phyloP scores from a whole-genome alignment of 2,888 invertebrate genomes.

The Stictocephala bisonia region DNA sequence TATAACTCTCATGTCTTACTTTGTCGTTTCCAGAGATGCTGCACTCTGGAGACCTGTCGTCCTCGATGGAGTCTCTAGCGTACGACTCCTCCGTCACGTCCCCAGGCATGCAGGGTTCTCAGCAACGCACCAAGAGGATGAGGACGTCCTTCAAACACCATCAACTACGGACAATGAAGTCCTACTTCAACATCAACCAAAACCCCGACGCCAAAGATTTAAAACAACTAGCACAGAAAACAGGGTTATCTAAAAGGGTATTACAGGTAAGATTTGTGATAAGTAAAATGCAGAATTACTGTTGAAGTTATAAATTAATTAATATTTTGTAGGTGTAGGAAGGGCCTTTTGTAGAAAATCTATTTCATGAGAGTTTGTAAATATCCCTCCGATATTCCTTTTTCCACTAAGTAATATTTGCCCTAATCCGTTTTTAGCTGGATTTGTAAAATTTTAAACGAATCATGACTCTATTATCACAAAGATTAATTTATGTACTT shows the following conservation, averaged over 20 bases:
- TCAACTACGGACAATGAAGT: slow-evolving; percentile 98
- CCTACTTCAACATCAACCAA: slow-evolving; percentile 98
- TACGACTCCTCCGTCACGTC: slow-evolving; percentile 67
- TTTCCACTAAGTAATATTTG: too few species aligned
- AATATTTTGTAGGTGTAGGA: too few species aligned
- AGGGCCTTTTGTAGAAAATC: too few species aligned
- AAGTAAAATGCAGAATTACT: too few species aligned
- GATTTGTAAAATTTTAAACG: too few species aligned
- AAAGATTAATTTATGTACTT: too few species aligned
- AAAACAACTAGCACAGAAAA: slow-evolving; percentile 98
- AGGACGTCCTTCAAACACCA: slow-evolving; percentile 99
- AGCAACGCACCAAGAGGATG: slow-evolving; percentile 89
- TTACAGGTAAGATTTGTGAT: slow-evolving; percentile 90
- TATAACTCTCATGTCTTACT: too few species aligned
- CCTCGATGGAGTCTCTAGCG: slow-evolving; percentile 81
- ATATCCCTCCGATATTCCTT: too few species aligned
- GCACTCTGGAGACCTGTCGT: slow-evolving; percentile 78
- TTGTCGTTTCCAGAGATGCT: slow-evolving; percentile 76
- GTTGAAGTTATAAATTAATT: too few species aligned
- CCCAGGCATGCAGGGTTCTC: slow-evolving; percentile 54
- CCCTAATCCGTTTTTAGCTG: too few species aligned
- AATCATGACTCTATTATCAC: too few species aligned
- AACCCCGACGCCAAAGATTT: slow-evolving; percentile 99
- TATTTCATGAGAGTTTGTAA: too few species aligned
- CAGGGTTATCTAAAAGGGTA: slow-evolving; percentile 96